A percentile compares a stretch with the other conserved stretches of the same genome.
Evolutionary conservation across 2,797 vertebrate species (phyloP).

Genomic region (Tokudaia muenninki): DNA sequence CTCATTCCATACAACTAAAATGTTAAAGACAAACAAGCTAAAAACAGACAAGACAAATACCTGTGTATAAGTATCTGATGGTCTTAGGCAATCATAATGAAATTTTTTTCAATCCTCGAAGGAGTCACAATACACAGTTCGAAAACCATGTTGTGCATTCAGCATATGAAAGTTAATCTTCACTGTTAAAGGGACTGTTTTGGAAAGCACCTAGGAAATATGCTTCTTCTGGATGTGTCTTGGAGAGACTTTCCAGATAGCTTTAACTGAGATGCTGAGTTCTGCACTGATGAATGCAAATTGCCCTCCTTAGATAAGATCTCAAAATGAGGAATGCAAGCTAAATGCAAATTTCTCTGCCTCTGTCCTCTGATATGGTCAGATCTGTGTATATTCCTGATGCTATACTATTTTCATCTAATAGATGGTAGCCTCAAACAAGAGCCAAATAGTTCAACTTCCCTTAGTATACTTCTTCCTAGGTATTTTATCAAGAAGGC

Average conservation of each 20-base stretch:
- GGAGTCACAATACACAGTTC: not conserved
- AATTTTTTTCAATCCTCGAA: not conserved
- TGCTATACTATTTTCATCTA: not conserved
- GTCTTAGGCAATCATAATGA: not conserved
- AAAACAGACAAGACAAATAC: not conserved
- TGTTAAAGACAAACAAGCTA: not conserved
- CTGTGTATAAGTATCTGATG: not conserved
- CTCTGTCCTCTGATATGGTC: not conserved
- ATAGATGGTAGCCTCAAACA: not conserved
- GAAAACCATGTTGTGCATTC: not conserved
- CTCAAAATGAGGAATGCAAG: not conserved
- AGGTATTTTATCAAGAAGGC: not conserved
- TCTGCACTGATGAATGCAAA: not conserved
- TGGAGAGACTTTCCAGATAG: not conserved
- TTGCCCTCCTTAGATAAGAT: not conserved
- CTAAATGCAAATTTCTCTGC: not conserved
- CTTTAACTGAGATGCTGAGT: not conserved
- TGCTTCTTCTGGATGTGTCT: rapidly evolving
- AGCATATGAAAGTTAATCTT: not conserved
- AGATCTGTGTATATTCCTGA: not conserved
- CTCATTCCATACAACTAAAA: not conserved
- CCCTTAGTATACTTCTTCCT: not conserved
- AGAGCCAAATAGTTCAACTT: not conserved
- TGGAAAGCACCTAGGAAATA: not conserved
- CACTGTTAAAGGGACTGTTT: not conserved